phyloP scores from a whole-genome alignment of 2,888 invertebrate species.

The Mythimna lalbum region DNA sequence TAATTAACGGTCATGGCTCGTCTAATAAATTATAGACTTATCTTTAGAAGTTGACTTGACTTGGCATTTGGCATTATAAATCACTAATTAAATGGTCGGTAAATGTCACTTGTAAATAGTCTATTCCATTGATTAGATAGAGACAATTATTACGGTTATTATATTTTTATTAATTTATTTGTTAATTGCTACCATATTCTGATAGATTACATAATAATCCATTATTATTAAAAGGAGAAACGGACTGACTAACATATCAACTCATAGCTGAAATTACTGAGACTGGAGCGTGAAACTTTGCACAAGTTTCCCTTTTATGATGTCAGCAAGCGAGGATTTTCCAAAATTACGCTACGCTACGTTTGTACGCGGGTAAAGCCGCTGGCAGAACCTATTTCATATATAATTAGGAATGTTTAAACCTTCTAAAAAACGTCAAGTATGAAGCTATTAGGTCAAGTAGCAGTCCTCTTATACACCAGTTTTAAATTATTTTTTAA shows the following conservation, averaged over 20 bases:
- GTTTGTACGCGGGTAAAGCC: too few species aligned
- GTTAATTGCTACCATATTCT: neutral
- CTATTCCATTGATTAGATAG: neutral
- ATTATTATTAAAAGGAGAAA: too few species aligned
- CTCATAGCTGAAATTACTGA: too few species aligned
- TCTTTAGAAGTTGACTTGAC: neutral
- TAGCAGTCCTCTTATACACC: neutral
- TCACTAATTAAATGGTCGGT: slow-evolving; percentile 6
- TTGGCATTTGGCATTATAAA: neutral
- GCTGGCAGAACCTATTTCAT: too few species aligned
- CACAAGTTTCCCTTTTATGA: too few species aligned
- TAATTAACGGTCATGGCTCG: slow-evolving; percentile 10
- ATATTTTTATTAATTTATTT: neutral
- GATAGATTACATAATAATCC: neutral
- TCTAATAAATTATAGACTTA: slow-evolving; percentile 8
- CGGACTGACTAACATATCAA: too few species aligned
- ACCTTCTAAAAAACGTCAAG: too few species aligned
- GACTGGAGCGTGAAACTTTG: too few species aligned
- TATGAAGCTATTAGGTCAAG: neutral
- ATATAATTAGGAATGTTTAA: neutral
- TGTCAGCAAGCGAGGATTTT: too few species aligned
- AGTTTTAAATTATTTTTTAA: neutral
- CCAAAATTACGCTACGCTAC: too few species aligned
- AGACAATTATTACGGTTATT: neutral
- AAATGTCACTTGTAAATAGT: slow-evolving; percentile 4